Evolutionary conservation across 2,113 vertebrate species (phyloP), one percentile per base, ranked within the genome.

Genomic region (Trematocara nigrifrons): DNA sequence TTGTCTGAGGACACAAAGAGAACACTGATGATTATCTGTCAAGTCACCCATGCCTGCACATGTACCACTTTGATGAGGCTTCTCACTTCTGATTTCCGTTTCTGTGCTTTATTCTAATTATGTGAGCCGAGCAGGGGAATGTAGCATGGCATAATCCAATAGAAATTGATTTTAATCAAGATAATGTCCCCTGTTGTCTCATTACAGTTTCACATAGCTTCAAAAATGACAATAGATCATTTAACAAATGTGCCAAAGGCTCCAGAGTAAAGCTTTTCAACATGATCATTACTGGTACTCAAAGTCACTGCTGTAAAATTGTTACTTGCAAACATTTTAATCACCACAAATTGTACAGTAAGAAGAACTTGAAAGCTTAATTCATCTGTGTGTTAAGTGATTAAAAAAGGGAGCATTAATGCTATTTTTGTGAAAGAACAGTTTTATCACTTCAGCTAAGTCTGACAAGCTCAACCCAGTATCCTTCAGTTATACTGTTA

Each of bases 161-260:
- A 87, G 84, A 86, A 86, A 96, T 95, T 92, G 93, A 96, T 96
- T 96, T 94, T 91, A 95, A 96, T 95, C 84, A 92, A 92, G 87
- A 92, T 94, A 95, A 96, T 95, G 94, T 89, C 87, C 86, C 86
- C 64, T 69, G 81, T 85, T 85, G 86, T 91, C 87, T 91, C 92
- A 90, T 95, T 92, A 91, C 76, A 74, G 87, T 66, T 82, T 71
- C 79, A 78, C 49, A 90, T 87, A 89, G 88, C 82, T 84, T 64
- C 51, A 11, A 87, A 76, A 94, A 90, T 87, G 86, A 86, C 83
- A 79, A 78, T 71, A 92, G 92, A 90, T 91, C 92, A 90, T 81
- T 89, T 84, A 69, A 80, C 51, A 81, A 92, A 93, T 81, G 83
- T 95, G 91, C 81, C 61, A 52, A 77, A 81, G 74, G 89, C 83